Evolutionary conservation across 1,140 invertebrate genomes (phyloP).

Genomic region (Bombus haemorrhoidalis): DNA sequence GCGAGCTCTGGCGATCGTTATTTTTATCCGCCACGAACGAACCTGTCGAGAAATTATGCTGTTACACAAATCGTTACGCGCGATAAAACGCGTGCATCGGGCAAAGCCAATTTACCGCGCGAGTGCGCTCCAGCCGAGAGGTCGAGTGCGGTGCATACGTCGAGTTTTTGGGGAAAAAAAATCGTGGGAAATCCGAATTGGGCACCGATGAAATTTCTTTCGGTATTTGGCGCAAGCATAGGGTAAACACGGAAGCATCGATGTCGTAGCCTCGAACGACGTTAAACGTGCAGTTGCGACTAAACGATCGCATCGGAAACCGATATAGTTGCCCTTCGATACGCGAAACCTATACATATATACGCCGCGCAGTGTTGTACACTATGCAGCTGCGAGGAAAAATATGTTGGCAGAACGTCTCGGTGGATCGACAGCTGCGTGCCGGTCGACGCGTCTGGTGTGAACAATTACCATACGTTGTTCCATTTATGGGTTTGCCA

Average conservation of each 20-base stretch:
- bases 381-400: not conserved
- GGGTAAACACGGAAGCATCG: not conserved
- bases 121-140: not conserved
- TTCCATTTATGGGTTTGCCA: not conserved
- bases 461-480: constrained; percentile 35
- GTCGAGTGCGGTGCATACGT: not conserved
- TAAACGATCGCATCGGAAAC: constrained; percentile 16
- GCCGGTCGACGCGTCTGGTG: constrained; percentile 26
- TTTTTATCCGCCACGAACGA: constrained; percentile 13
- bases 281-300: not conserved
- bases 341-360: not conserved
- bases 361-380: not conserved
- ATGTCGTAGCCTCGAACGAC: not conserved
- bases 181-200: not conserved
- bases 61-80: constrained; percentile 10
- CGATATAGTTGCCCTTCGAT: constrained; percentile 5
- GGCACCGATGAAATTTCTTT: not conserved
- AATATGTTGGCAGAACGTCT: constrained; percentile 4
- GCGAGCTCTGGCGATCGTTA: constrained; percentile 19
- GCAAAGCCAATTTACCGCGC: constrained; percentile 24
- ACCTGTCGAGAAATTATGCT: constrained; percentile 14
- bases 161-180: not conserved
- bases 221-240: too few relatives aligned
- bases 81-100: constrained; percentile 13
- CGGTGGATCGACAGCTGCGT: constrained; percentile 40